A percentile compares a stretch with the other conserved stretches of the same genome.
These are phyloP conservation scores for Brachyistius frenatus DNA, from an alignment of 2,113 vertebrate genomes.

Conservation along the genomic window DNA sequence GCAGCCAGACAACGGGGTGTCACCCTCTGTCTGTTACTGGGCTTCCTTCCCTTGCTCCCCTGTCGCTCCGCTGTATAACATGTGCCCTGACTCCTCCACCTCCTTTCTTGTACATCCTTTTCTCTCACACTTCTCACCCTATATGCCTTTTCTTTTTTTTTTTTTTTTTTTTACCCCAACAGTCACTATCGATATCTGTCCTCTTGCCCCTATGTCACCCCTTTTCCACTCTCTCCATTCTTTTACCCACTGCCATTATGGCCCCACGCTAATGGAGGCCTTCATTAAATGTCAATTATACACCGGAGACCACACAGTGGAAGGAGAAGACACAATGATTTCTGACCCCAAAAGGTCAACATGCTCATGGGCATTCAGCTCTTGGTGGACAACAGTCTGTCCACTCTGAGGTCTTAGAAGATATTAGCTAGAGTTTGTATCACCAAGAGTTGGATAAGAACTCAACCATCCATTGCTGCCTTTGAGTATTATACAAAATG, in stretches of 20 bases:
- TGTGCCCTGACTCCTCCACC: constrained; percentile 30
- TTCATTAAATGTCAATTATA: constrained; percentile 88
- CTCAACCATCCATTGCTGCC: neutral
- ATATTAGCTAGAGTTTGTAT: neutral
- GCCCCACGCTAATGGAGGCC: constrained; percentile 77
- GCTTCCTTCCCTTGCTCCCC: constrained; percentile 43
- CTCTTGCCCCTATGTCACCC: constrained; percentile 35
- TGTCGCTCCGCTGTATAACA: constrained; percentile 34
- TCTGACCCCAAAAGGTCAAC: constrained; percentile 82
- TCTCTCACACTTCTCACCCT: constrained; percentile 14
- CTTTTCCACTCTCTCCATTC: constrained; percentile 59
- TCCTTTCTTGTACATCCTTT: constrained; percentile 2
- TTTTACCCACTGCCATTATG: constrained; percentile 70
- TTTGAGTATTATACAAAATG: too few relatives aligned
- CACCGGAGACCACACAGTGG: constrained; percentile 83
- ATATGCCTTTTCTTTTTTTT: neutral
- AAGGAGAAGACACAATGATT: constrained; percentile 81
- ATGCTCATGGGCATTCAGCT: constrained; percentile 78
- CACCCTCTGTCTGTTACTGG: constrained; percentile 63
- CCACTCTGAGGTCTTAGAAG: constrained; percentile 30
- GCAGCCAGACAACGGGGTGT: constrained; percentile 82
- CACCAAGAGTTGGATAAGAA: neutral
- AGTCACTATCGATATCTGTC: constrained; percentile 39
- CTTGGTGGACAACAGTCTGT: constrained; percentile 64
- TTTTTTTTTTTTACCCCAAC: constrained; percentile 21